phyloP scores from a whole-genome alignment of 2,797 vertebrate species.

The Siniperca undulata region DNA sequence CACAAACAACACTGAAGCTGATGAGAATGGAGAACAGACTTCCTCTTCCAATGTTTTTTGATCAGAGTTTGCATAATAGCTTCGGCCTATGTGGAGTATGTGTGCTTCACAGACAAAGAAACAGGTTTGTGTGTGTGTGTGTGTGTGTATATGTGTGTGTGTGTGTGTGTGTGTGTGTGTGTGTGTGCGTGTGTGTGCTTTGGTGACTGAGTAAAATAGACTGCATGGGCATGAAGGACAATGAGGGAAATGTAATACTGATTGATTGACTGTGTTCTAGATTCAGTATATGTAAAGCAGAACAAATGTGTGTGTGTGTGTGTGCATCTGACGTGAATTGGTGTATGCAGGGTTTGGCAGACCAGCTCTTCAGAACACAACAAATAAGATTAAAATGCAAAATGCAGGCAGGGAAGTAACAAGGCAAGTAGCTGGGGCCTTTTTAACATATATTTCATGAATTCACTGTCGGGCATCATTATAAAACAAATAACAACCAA shows the following conservation, averaged over 20 bases:
- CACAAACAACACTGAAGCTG: neutral
- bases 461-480: too few species aligned
- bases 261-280: slow-evolving; percentile 83
- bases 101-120: neutral
- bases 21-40: slow-evolving; percentile 11
- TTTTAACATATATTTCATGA: slow-evolving; percentile 64
- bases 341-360: slow-evolving; percentile 66
- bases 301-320: slow-evolving; percentile 23
- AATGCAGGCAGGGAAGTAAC: slow-evolving; percentile 59
- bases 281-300: slow-evolving; percentile 66
- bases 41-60: slow-evolving; percentile 17
- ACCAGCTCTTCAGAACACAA: slow-evolving; percentile 69
- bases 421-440: slow-evolving; percentile 58
- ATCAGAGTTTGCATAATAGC: slow-evolving; percentile 28
- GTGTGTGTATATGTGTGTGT: slow-evolving; percentile 1
- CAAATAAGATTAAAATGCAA: slow-evolving; percentile 84
- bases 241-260: slow-evolving; percentile 81
- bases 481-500: too few species aligned
- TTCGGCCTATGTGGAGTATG: neutral
- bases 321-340: slow-evolving; percentile 31
- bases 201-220: slow-evolving; percentile 58
- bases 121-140: neutral
- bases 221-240: slow-evolving; percentile 78
- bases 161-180: slow-evolving; percentile 3
- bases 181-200: slow-evolving; percentile 12